These are phyloP conservation scores for Baryphthengus martii DNA, from an alignment of 2,113 vertebrate species.

Conservation along the genomic window DNA sequence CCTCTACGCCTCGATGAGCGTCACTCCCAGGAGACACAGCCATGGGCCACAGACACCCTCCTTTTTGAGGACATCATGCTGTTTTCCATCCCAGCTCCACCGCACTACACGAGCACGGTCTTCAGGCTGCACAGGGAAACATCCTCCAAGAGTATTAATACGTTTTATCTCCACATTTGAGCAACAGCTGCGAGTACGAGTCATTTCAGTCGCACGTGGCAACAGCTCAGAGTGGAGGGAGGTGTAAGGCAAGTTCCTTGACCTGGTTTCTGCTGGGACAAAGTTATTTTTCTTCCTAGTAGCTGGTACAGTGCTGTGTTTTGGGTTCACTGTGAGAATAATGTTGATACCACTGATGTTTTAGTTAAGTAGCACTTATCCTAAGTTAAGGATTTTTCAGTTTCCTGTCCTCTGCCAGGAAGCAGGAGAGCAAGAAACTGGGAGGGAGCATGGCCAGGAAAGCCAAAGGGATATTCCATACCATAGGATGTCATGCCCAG, in stretches of 20 bases:
- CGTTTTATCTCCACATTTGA: not conserved
- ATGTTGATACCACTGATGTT: not conserved
- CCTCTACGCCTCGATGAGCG: not conserved
- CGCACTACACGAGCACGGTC: fast-evolving
- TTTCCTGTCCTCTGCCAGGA: not conserved
- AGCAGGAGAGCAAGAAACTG: not conserved
- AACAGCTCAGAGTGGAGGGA: not conserved
- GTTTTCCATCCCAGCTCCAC: not conserved
- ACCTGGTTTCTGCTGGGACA: not conserved
- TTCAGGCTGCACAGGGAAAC: not conserved
- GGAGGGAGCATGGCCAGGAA: not conserved
- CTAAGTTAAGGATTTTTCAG: not conserved
- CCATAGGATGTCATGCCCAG: not conserved
- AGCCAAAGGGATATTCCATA: not conserved
- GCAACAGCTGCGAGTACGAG: not conserved
- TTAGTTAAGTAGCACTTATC: not conserved
- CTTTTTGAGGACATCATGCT: not conserved
- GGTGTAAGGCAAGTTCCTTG: not conserved
- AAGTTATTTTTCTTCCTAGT: not conserved
- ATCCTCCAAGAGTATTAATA: not conserved
- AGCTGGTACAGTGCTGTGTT: not conserved
- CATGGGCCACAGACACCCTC: fast-evolving
- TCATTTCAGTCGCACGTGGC: not conserved
- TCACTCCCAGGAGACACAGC: not conserved
- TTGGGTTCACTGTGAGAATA: not conserved